Evolutionary conservation across 23 tunicate genomes (phyloP), one percentile per base, ranked within the genome.

Genomic region (Trididemnum nubilum): DNA sequence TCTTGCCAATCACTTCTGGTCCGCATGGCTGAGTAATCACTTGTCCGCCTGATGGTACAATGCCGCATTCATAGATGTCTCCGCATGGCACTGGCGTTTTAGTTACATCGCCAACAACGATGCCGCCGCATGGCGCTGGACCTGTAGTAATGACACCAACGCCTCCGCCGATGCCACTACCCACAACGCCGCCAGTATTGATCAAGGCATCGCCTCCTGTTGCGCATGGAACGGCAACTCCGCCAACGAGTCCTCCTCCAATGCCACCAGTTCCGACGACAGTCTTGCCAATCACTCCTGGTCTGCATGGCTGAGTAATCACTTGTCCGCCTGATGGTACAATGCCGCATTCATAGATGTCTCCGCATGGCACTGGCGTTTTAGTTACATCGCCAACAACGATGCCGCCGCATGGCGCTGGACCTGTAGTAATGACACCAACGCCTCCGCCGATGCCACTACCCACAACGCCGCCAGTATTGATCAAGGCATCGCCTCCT

Each of bases 201-300:
- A 44, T 15, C 54, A 44, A 44, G 12, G 54, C 54, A 44, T 15
- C 54, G 15, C 54, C 54, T 9, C 54, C 54, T 44, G 54, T 44
- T 44, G 15, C 54, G 54, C 54, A 9, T 44, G 54, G 9, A 44
- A 44, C 54, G 15, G 15, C 54, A 44, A 15, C 54, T 44, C 54
- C 54, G 54, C 54, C 54, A 15, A 9, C 54, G 54, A 44, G 9
- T 44, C 12, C 54, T 9, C 54, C 54, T 44, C 54, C 54, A 44
- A 44, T 44, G 9, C 54, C 54, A 44, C 54, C 54, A 44, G 54
- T 44, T 44, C 54, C 54, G 9, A 44, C 54, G 9, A 44, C 54
- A 44, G 54, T 44, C 54, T 44, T 44, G 54, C 54, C 54, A 44
- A 44, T 44, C 54, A 44, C 54, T 44, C 54, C 54, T 44, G 54